Evolutionary conservation across 2,888 invertebrate genomes (phyloP).

Genomic region (Athalia circularis): DNA sequence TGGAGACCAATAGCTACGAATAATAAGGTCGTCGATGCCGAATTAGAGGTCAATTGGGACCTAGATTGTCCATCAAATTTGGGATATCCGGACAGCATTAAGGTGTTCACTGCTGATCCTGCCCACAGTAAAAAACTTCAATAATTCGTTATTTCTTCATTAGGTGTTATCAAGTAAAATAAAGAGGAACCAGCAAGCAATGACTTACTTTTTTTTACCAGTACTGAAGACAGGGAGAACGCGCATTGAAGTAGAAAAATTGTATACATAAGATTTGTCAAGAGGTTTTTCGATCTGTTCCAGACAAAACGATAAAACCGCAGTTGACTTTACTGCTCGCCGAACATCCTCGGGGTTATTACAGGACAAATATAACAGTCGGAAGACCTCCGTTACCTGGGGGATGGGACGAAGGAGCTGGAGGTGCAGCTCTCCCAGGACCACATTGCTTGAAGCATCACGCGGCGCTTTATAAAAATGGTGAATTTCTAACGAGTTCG

Average conservation of each 20-base stretch:
- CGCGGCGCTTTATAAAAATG: slow-evolving; percentile 81
- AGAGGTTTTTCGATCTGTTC: slow-evolving; percentile 44
- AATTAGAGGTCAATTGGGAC: slow-evolving; percentile 76
- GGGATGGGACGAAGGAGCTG: slow-evolving; percentile 73
- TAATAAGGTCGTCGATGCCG: slow-evolving; percentile 71
- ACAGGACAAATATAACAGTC: slow-evolving; percentile 70
- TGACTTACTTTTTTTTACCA: not conserved
- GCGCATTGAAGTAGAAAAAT: not conserved
- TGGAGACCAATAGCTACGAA: slow-evolving; percentile 67
- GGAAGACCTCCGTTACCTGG: slow-evolving; percentile 69
- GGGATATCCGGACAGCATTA: slow-evolving; percentile 67
- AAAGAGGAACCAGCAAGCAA: not conserved
- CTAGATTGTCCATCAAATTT: slow-evolving; percentile 69
- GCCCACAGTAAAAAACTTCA: slow-evolving; percentile 60
- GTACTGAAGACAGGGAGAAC: not conserved
- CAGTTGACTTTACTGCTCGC: slow-evolving; percentile 62
- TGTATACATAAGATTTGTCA: not conserved
- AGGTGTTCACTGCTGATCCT: slow-evolving; percentile 69
- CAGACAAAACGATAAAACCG: slow-evolving; percentile 63
- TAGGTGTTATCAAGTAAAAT: not conserved
- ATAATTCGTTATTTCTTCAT: slow-evolving; percentile 17
- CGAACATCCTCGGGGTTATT: slow-evolving; percentile 68
- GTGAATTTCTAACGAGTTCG: slow-evolving; percentile 79
- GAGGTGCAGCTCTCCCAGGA: slow-evolving; percentile 70
- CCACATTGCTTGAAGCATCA: slow-evolving; percentile 83